Conservation (phyloP, 2,888 invertebrate species). For the Archaeoteleia sp. region DNA sequence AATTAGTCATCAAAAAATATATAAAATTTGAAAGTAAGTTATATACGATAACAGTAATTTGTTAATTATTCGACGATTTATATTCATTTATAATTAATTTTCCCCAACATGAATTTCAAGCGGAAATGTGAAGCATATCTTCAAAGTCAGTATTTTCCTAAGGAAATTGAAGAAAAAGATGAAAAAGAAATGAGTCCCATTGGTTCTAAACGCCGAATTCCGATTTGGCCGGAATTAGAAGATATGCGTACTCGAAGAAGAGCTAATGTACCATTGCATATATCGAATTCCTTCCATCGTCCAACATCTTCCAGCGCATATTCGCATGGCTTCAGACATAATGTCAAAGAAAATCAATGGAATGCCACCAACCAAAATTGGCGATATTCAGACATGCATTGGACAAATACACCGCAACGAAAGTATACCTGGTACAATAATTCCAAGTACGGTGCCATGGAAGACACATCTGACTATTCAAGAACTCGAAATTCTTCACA, state of each 20-base stretch:
- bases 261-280: neutral
- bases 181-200: constrained; percentile 49
- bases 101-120: neutral
- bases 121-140: constrained; percentile 54
- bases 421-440: neutral
- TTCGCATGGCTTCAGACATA: too few species aligned
- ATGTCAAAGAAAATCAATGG: too few species aligned
- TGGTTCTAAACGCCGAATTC: constrained; percentile 6
- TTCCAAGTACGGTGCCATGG: neutral
- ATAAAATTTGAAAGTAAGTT: too few species aligned
- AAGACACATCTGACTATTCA: neutral
- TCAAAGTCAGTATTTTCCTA: constrained; percentile 43
- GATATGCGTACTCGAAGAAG: neutral
- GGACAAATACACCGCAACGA: constrained; percentile 10
- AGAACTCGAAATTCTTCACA: neutral
- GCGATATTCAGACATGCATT: too few species aligned
- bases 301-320: neutral
- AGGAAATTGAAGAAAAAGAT: constrained; percentile 61
- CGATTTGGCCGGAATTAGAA: neutral
- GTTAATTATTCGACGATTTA: too few species aligned
- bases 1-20: too few species aligned
- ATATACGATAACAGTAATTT: too few species aligned
- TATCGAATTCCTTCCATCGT: neutral
- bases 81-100: neutral
- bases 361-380: too few species aligned